Conservation (phyloP, 1,140 invertebrate genomes). For the Eufriesea mexicana region DNA sequence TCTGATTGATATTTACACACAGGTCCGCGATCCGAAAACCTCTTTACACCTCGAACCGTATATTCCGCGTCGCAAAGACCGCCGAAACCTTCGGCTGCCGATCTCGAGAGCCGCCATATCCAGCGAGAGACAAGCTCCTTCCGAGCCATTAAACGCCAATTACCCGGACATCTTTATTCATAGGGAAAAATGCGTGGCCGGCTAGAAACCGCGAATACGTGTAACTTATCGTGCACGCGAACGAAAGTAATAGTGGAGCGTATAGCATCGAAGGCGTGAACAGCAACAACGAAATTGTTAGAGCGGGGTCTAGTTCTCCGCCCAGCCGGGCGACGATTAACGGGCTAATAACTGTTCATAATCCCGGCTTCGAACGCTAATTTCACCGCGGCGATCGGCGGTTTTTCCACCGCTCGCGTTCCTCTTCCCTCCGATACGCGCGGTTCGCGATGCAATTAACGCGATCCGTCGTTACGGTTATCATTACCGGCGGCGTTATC, state of each 20-base stretch:
- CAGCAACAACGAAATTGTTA: constrained; percentile 71
- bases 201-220: constrained; percentile 7
- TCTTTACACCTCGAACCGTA: too few species aligned
- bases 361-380: background rate
- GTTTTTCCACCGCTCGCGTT: constrained; percentile 9
- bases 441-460: constrained; percentile 6
- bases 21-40: too few species aligned
- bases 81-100: background rate
- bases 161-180: background rate
- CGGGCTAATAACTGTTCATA: constrained; percentile 54
- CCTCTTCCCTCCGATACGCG: background rate
- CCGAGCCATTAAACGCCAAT: background rate
- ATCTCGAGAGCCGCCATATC: background rate
- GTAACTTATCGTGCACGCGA: constrained; percentile 22
- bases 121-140: background rate
- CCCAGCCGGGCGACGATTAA: constrained; percentile 61
- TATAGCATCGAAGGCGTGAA: constrained; percentile 76
- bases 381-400: background rate
- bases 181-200: background rate
- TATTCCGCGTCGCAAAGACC: too few species aligned
- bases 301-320: constrained; percentile 27
- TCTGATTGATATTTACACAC: too few species aligned
- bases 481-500: constrained; percentile 14
- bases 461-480: constrained; percentile 12
- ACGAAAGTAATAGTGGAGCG: constrained; percentile 73